A percentile compares a stretch with the other conserved stretches of the same genome.
Conservation (phyloP, 2,888 invertebrate genomes). For the Calameuta idolon region DNA sequence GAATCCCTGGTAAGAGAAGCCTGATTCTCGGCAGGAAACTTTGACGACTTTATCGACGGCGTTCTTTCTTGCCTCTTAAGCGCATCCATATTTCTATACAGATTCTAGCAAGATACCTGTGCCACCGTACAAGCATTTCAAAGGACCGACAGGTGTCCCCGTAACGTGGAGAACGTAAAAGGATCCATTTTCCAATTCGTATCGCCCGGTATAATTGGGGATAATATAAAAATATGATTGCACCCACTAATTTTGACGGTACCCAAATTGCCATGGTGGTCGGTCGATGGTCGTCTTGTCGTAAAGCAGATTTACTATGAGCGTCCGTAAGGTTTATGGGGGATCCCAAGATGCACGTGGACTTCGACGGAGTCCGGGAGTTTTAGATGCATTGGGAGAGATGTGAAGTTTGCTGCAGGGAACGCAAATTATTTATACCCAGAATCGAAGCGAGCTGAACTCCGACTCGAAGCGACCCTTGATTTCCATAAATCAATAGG, state of each 20-base stretch:
- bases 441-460: conserved; percentile 36
- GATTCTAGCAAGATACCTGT: neutral
- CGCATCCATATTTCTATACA: neutral
- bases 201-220: conserved; percentile 30
- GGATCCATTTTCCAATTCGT: neutral
- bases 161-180: neutral
- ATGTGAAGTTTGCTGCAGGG: conserved; percentile 29
- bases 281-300: conserved; percentile 37
- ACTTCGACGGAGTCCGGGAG: neutral
- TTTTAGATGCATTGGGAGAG: neutral
- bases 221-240: conserved; percentile 51
- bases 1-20: neutral
- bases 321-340: conserved; percentile 55
- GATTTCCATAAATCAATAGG: conserved; percentile 56
- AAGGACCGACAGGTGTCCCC: neutral
- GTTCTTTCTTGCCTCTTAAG: neutral
- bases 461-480: conserved; percentile 43
- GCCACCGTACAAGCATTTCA: neutral
- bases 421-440: conserved; percentile 45
- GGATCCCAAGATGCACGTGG: conserved; percentile 42
- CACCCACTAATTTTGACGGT: conserved; percentile 51
- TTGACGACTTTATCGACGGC: neutral
- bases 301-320: conserved; percentile 10
- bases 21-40: neutral
- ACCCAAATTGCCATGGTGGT: conserved; percentile 41